Conservation (phyloP, 2,113 vertebrate species). For the Leucopsar rothschildi region DNA sequence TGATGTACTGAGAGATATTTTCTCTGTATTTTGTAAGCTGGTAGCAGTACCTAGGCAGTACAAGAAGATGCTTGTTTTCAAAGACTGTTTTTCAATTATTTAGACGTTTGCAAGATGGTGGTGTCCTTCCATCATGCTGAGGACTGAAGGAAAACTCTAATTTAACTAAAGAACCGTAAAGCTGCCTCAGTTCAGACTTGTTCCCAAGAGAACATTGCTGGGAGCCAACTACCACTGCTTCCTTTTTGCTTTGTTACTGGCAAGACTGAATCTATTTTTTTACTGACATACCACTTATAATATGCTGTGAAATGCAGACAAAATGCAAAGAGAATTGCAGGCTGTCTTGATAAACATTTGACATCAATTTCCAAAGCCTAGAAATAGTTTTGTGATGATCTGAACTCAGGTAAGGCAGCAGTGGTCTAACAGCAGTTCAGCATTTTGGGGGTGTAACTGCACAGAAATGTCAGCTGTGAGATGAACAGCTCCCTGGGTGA, state of each 20-base stretch:
- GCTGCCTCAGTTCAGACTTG: constrained; percentile 50
- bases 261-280: constrained; percentile 48
- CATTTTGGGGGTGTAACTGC: neutral
- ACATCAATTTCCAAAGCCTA: neutral
- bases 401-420: neutral
- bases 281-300: constrained; percentile 45
- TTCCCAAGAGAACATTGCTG: constrained; percentile 49
- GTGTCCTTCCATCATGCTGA: constrained; percentile 10
- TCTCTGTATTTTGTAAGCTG: neutral
- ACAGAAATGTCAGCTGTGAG: neutral
- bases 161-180: constrained; percentile 50
- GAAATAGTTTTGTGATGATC: neutral
- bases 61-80: neutral
- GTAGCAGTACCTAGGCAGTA: neutral
- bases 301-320: constrained; percentile 45
- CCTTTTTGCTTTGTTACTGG: constrained; percentile 13
- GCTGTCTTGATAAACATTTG: neutral
- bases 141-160: constrained; percentile 24
- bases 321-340: neutral
- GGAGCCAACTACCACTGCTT: neutral
- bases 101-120: neutral
- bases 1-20: neutral
- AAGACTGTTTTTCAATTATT: neutral
- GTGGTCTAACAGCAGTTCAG: neutral
- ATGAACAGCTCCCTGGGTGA: neutral